These are phyloP conservation scores for Pseudanteris insignis DNA, from an alignment of 2,888 invertebrate species.

Conservation along the genomic window DNA sequence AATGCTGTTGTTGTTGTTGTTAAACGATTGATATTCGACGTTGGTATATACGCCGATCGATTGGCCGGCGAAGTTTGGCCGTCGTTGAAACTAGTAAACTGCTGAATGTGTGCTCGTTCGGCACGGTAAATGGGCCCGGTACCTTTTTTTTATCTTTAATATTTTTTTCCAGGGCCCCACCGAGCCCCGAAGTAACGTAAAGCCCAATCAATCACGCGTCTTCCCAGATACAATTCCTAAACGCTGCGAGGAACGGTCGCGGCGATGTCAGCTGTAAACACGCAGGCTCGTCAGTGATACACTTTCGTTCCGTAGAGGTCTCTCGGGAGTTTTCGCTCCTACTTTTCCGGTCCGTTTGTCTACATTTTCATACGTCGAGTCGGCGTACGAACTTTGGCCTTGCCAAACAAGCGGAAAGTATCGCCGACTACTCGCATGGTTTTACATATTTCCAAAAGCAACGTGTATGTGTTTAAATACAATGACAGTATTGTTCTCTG, in stretches of 20 bases:
- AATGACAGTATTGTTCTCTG: no score
- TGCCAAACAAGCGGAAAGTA: slow-evolving; percentile 5
- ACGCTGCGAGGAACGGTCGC: slow-evolving; percentile 38
- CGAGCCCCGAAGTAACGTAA: slow-evolving; percentile 41
- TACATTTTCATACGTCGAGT: neutral
- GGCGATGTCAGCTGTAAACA: slow-evolving; percentile 37
- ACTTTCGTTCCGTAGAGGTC: slow-evolving; percentile 15
- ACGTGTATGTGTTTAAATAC: slow-evolving; percentile 41
- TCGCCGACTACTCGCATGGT: slow-evolving; percentile 3
- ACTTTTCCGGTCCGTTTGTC: neutral
- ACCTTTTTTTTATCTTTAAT: no score
- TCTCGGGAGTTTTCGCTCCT: neutral
- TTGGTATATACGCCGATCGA: slow-evolving; percentile 42
- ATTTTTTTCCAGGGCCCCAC: slow-evolving; percentile 43
- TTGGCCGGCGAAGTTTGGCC: slow-evolving; percentile 31
- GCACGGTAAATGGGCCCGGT: slow-evolving; percentile 41
- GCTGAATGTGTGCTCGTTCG: slow-evolving; percentile 46
- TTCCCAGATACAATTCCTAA: slow-evolving; percentile 51
- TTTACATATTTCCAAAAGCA: slow-evolving; percentile 6
- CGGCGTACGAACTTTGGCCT: slow-evolving; percentile 4
- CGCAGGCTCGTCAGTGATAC: slow-evolving; percentile 39
- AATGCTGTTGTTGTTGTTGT: slow-evolving; percentile 42
- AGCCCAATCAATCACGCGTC: slow-evolving; percentile 58
- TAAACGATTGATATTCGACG: slow-evolving; percentile 43
- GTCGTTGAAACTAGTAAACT: slow-evolving; percentile 34